Evolutionary conservation across 2,888 invertebrate genomes (phyloP).

Genomic region (Drosophila cognata): DNA sequence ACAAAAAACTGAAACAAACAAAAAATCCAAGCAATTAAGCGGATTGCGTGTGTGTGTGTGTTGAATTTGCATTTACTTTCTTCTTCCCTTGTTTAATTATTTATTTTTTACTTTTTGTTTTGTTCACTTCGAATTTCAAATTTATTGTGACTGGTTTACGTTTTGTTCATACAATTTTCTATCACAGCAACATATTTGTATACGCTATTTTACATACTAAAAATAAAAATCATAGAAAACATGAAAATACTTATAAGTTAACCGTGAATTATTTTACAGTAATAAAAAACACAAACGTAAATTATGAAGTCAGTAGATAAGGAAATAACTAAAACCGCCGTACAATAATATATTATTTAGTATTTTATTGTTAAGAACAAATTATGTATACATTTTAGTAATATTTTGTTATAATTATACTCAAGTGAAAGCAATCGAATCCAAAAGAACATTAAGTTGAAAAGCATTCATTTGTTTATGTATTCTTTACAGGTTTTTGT

Average conservation of each 20-base stretch:
- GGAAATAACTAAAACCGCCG: slow-evolving; percentile 40
- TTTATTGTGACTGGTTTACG: slow-evolving; percentile 77
- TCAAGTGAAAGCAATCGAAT: slow-evolving; percentile 22
- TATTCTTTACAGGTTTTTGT: slow-evolving; percentile 49
- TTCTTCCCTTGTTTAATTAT: slow-evolving; percentile 10
- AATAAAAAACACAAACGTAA: slow-evolving; percentile 9
- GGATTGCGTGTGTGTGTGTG: slow-evolving; percentile 10
- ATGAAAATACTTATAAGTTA: slow-evolving; percentile 1
- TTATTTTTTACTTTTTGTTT: slow-evolving; percentile 33
- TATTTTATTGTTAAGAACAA: slow-evolving; percentile 30
- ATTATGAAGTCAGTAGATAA: slow-evolving; percentile 3
- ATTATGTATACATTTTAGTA: slow-evolving; percentile 28
- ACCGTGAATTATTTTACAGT: slow-evolving; percentile 52
- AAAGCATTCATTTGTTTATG: slow-evolving; percentile 55
- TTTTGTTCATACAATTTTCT: slow-evolving; percentile 77
- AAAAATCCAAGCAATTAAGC: neutral
- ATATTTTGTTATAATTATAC: neutral
- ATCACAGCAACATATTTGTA: slow-evolving; percentile 82
- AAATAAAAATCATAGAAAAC: slow-evolving; percentile 42
- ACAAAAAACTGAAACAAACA: neutral
- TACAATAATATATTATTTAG: slow-evolving; percentile 27
- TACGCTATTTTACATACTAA: slow-evolving; percentile 73
- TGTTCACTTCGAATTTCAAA: slow-evolving; percentile 58
- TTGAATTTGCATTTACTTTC: slow-evolving; percentile 30
- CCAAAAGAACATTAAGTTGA: slow-evolving; percentile 35